Percentiles rank a stretch among this genome's conserved stretches.
Conservation (phyloP, 2,797 vertebrate genomes). For the Pitangus sulphuratus region DNA sequence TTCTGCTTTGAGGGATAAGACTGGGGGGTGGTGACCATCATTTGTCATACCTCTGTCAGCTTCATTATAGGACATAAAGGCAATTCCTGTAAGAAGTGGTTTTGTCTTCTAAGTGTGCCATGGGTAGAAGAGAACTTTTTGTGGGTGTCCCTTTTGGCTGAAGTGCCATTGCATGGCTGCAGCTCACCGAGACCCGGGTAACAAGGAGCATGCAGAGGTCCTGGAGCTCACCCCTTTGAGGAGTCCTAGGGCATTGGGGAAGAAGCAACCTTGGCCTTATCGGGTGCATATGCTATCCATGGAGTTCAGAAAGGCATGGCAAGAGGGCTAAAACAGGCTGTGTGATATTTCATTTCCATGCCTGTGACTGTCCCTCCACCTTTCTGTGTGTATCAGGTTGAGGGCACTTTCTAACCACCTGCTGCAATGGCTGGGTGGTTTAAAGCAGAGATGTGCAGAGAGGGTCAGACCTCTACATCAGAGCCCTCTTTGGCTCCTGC, state of each 20-base stretch:
- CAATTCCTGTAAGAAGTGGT: background rate
- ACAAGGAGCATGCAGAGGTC: background rate
- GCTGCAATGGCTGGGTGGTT: background rate
- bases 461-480: background rate
- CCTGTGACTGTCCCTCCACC: fast-evolving
- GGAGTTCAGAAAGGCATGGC: background rate
- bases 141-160: background rate
- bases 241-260: fast-evolving
- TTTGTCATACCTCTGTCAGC: background rate
- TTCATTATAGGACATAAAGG: background rate
- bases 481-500: background rate
- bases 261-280: background rate
- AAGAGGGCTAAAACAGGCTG: background rate
- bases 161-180: background rate
- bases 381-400: background rate
- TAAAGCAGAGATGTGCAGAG: background rate
- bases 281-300: fast-evolving
- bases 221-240: background rate
- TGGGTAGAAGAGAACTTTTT: background rate
- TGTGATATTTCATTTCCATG: background rate
- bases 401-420: background rate
- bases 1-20: background rate
- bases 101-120: background rate
- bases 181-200: background rate
- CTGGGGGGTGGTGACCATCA: background rate